Conservation (phyloP, 2,113 vertebrate species). For the Scolopax mira region DNA sequence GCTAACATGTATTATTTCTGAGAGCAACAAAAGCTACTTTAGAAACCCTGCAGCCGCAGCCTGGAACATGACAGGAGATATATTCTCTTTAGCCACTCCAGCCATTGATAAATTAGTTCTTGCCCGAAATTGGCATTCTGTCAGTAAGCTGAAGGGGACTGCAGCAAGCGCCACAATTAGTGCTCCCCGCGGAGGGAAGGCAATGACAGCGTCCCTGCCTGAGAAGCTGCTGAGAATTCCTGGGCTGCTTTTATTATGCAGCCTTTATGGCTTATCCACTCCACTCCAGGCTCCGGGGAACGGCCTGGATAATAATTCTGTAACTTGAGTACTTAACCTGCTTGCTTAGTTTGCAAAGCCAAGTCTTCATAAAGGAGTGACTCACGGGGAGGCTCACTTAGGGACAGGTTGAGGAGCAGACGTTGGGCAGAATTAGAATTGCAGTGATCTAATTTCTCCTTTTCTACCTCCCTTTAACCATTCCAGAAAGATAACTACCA, state of each 20-base stretch:
- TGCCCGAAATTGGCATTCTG: conserved; percentile 20
- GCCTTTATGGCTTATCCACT: neutral
- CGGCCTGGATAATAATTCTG: neutral
- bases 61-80: conserved; percentile 26
- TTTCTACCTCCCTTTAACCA: neutral
- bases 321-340: neutral
- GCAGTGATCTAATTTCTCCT: neutral
- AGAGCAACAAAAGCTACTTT: neutral
- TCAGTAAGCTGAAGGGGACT: conserved; percentile 5
- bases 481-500: neutral
- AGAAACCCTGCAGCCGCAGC: neutral
- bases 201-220: neutral
- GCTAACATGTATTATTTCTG: neutral
- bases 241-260: neutral
- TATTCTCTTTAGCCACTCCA: conserved; percentile 43
- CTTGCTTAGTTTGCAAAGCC: neutral
- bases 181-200: neutral
- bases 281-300: neutral
- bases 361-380: neutral
- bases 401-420: neutral
- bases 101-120: conserved; percentile 41
- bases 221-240: neutral
- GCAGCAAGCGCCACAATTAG: neutral
- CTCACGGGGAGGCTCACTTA: neutral
- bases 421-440: rapidly evolving